Percentiles rank a stretch among this genome's conserved stretches.
Conservation (phyloP, 2,888 invertebrate genomes). For the Cerastoderma edule region DNA sequence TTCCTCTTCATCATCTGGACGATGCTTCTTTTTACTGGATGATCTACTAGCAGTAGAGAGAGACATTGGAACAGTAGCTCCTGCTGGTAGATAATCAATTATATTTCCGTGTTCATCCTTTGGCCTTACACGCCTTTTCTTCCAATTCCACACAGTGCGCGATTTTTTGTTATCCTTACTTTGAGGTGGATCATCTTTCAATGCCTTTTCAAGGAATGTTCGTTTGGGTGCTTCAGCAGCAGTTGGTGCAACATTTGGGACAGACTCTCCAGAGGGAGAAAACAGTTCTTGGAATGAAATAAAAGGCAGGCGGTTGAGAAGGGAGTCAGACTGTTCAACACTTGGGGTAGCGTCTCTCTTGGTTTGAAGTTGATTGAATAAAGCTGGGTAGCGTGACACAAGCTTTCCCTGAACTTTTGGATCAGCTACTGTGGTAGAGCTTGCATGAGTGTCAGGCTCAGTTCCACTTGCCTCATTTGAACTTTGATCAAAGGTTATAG, state of each 20-base stretch:
- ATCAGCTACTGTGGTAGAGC: background rate
- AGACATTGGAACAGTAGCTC: background rate
- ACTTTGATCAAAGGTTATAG: background rate
- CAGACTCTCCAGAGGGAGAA: constrained; percentile 27
- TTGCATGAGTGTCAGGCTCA: background rate
- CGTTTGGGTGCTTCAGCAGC: constrained; percentile 24
- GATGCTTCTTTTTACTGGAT: constrained; percentile 24
- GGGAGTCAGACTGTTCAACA: constrained; percentile 36
- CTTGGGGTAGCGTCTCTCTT: constrained; percentile 16
- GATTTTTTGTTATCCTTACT: constrained; percentile 17
- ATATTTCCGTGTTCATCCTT: constrained; percentile 38
- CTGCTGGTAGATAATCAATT: background rate
- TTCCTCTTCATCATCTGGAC: constrained; percentile 31
- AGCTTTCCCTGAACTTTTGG: constrained; percentile 39
- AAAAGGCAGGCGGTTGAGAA: constrained; percentile 54
- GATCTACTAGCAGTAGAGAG: background rate
- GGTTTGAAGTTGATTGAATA: constrained; percentile 53
- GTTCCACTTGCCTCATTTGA: background rate
- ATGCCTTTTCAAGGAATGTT: constrained; percentile 30
- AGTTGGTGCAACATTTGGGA: constrained; percentile 17
- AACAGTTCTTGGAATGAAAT: constrained; percentile 61
- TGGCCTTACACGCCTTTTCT: constrained; percentile 50
- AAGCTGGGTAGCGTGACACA: constrained; percentile 52
- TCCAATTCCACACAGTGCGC: constrained; percentile 55
- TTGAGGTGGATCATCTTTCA: constrained; percentile 21